phyloP scores from a whole-genome alignment of 2,888 invertebrate species.

The Habroteleia sp. region DNA sequence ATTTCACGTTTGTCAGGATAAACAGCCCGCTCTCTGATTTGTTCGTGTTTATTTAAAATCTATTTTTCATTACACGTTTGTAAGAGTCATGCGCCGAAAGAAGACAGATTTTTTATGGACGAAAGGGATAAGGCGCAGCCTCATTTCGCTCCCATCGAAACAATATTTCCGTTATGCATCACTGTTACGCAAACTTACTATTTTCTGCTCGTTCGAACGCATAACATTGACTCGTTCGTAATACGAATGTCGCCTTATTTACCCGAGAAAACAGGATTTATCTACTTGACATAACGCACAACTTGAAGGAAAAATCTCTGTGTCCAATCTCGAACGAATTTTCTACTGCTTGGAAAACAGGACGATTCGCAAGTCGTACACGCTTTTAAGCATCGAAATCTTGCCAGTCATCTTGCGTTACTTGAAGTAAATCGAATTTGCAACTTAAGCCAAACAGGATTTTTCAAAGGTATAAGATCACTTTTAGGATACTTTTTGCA shows the following conservation, averaged over 20 bases:
- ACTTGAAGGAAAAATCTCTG: constrained; percentile 22
- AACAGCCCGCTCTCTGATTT: constrained; percentile 9
- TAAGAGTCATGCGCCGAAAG: too few species aligned
- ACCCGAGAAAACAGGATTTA: constrained; percentile 66
- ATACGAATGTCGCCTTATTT: constrained; percentile 65
- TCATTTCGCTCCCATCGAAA: constrained; percentile 59
- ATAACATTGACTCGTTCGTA: constrained; percentile 58
- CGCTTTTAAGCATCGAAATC: too few species aligned
- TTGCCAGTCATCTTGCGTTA: too few species aligned
- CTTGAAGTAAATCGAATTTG: too few species aligned
- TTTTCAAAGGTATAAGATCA: too few species aligned
- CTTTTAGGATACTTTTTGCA: too few species aligned
- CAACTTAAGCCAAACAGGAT: too few species aligned
- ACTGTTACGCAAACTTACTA: constrained; percentile 56
- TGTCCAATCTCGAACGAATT: constrained; percentile 6
- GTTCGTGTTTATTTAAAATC: constrained; percentile 10
- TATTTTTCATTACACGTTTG: constrained; percentile 13
- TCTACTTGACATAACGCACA: constrained; percentile 46
- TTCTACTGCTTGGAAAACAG: neutral
- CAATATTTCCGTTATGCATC: constrained; percentile 65
- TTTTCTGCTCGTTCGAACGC: constrained; percentile 56
- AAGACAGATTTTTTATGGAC: constrained; percentile 2
- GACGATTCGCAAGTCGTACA: too few species aligned
- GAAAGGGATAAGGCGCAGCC: constrained; percentile 21
- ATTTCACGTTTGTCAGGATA: constrained; percentile 18